Base-by-base conservation (phyloP, 2,888 invertebrate species). In the Synanthedon andrenaeformis region DNA sequence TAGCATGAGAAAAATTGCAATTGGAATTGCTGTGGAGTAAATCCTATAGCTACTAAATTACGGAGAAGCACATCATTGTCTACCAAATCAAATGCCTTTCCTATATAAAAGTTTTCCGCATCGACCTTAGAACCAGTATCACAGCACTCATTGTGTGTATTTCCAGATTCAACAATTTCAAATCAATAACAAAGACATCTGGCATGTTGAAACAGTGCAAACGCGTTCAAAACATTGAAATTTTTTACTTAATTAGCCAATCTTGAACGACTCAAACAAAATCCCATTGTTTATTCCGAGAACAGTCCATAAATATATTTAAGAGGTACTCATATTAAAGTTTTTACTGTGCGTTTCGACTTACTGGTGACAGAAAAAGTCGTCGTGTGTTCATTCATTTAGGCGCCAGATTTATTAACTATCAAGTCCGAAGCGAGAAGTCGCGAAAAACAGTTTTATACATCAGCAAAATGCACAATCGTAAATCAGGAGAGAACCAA, bases 361-460 rank as follows among this genome's bases (percentile, higher is more conserved):
- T 49, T 49, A 23, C 28, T 45, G 51, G 57, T 57, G 56, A 56
- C 56, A 55, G 63, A 76, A 82, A 82, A 84, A 78, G 67, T 66
- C 62, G 66, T 70, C 68, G 72, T 60, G 62, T 68, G 72, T 72
- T 79, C 79, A 84, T 81, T 82, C 81, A 85, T 80, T 82, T 84
- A 79, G 79, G 77, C 82, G 82, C 81, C 81, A 76, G 78, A 82
- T 82, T 82, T 79, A 83, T 82, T 79, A 79, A 79, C 72, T 70
- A 76, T 74, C 69, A 71, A 63, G 63, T 64, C 68, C 64, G 70
- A 75, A 78, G 80, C 79, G 80, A 77, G 79, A 79, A 79, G 58
- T 62, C 62, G 65, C 67, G 72, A 82, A 79, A 83, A 84, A 83
- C 76, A 60, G 69, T 73, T 79, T 78, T 70, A 72, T 74, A 80